Conservation (phyloP, 1,140 invertebrate species). For the Rhizoglyphus robini region DNA sequence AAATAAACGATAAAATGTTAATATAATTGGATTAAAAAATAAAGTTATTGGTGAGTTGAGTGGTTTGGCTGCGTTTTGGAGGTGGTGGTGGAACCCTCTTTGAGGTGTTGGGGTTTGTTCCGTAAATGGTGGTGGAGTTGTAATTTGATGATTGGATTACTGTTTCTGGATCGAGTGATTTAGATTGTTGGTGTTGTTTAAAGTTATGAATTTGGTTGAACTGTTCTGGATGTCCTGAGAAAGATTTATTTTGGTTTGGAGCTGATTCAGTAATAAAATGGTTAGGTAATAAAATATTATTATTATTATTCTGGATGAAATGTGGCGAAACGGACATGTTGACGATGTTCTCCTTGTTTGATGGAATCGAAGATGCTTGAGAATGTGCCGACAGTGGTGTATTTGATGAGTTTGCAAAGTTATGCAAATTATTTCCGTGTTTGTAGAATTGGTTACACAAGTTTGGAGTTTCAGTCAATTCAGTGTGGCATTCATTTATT, state of each 20-base stretch:
- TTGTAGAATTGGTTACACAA: too few relatives aligned
- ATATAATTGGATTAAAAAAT: neutral
- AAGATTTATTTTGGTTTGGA: conserved; percentile 66
- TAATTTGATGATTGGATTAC: conserved; percentile 21
- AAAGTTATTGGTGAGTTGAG: conserved; percentile 43
- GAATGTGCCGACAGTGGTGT: conserved; percentile 45
- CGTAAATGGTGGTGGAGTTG: neutral
- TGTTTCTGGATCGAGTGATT: too few relatives aligned
- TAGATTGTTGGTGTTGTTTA: conserved; percentile 34
- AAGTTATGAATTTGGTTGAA: too few relatives aligned
- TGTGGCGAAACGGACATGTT: conserved; percentile 11
- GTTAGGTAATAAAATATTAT: too few relatives aligned
- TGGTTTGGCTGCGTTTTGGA: conserved; percentile 60
- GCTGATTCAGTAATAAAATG: too few relatives aligned
- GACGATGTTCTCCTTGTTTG: conserved; percentile 4
- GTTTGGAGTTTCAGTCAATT: neutral
- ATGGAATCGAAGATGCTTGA: conserved; percentile 17
- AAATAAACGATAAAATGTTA: too few relatives aligned
- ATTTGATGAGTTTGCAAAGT: neutral
- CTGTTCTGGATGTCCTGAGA: too few relatives aligned
- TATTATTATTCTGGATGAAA: conserved; percentile 10
- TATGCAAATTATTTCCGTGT: too few relatives aligned
- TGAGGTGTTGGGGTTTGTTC: neutral
- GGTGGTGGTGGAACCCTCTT: conserved; percentile 54
- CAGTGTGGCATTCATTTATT: neutral